These are phyloP conservation scores for Micropterix aruncella DNA, from an alignment of 2,888 invertebrate genomes.

Conservation along the genomic window DNA sequence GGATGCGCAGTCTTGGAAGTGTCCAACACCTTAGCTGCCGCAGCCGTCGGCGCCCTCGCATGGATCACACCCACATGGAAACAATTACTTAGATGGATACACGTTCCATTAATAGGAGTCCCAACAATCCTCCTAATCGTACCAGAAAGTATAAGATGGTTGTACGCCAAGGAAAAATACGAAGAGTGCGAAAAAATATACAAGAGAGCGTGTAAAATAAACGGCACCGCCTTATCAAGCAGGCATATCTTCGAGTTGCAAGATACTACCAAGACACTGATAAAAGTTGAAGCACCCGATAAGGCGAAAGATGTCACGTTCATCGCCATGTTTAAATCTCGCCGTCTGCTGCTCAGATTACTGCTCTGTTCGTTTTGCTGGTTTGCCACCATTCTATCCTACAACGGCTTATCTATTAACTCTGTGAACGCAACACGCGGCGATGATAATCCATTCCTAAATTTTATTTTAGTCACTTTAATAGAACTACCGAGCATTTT, in stretches of 20 bases:
- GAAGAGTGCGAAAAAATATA: neutral
- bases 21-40: neutral
- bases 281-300: neutral
- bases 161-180: neutral
- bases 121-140: neutral
- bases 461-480: neutral
- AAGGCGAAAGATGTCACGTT: neutral
- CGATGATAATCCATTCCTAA: neutral
- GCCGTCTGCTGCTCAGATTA: neutral
- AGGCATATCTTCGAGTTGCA: neutral
- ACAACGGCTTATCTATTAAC: neutral
- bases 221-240: neutral
- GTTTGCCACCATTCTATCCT: neutral
- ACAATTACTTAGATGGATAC: neutral
- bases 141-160: neutral
- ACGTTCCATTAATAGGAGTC: neutral
- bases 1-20: neutral
- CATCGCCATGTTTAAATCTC: neutral
- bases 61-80: neutral
- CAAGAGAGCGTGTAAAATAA: neutral
- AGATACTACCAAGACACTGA: too few species aligned
- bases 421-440: neutral
- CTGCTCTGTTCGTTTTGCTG: neutral
- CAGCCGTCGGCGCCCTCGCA: neutral
- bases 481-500: neutral